These are phyloP conservation scores for Athetis lepigone DNA, from an alignment of 2,888 invertebrate genomes.

Conservation along the genomic window DNA sequence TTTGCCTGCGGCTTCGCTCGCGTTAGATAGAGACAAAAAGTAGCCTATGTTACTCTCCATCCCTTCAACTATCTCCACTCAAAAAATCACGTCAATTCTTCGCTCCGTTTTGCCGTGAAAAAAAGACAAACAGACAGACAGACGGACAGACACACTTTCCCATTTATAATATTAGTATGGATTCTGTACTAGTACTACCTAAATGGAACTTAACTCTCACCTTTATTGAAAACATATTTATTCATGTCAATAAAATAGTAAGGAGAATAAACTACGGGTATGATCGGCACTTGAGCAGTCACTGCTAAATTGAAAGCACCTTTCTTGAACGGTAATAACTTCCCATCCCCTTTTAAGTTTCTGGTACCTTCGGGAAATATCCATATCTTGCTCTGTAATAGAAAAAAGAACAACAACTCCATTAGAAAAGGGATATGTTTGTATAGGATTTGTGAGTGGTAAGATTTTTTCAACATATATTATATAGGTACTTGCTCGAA, in stretches of 20 bases:
- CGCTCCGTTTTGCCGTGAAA: no score
- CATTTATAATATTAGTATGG: no score
- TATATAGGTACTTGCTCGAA: no score
- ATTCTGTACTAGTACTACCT: neutral
- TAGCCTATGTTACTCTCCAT: no score
- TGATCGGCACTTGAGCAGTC: constrained; percentile 89
- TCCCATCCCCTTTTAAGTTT: constrained; percentile 66
- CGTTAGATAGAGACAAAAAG: no score
- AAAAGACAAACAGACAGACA: no score
- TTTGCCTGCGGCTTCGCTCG: no score
- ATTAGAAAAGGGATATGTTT: neutral
- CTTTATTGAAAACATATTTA: constrained; percentile 69
- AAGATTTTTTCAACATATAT: neutral
- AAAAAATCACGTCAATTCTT: no score
- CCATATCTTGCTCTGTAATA: constrained; percentile 85
- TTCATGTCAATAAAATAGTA: constrained; percentile 82
- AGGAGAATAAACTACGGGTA: constrained; percentile 91
- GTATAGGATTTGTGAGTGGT: neutral
- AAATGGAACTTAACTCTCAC: constrained; percentile 60
- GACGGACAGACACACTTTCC: no score
- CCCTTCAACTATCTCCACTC: no score
- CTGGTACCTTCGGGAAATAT: constrained; percentile 93
- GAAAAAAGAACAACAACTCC: neutral
- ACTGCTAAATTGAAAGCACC: constrained; percentile 92
- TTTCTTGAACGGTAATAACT: constrained; percentile 92